Evolutionary conservation across 2,888 invertebrate genomes (phyloP).

Genomic region (Myopa testacea): DNA sequence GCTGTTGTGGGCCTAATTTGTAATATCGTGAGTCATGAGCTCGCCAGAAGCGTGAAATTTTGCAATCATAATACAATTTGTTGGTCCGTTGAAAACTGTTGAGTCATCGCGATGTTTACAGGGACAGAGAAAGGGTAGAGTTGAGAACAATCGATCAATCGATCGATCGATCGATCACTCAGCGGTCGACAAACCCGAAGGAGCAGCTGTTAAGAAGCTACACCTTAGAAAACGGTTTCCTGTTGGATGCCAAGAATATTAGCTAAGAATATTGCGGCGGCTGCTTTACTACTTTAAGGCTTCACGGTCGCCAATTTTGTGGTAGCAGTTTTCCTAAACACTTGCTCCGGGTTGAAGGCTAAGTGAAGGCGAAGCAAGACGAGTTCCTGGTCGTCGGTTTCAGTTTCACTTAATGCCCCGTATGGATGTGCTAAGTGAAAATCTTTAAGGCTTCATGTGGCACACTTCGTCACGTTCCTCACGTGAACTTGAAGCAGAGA

Average conservation of each 20-base stretch:
- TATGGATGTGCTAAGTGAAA: background rate
- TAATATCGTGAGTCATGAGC: background rate
- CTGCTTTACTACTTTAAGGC: background rate
- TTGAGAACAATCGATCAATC: background rate
- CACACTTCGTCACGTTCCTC: no score
- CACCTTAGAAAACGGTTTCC: no score
- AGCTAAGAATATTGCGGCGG: background rate
- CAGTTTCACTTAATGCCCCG: slow-evolving; percentile 7
- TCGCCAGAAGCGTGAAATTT: slow-evolving; percentile 32
- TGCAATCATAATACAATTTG: slow-evolving; percentile 28
- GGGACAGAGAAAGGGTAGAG: background rate
- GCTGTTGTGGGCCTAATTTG: background rate
- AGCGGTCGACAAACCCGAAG: no score
- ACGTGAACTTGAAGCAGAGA: no score
- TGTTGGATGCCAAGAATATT: no score
- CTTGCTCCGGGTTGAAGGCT: slow-evolving; percentile 22
- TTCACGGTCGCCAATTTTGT: background rate
- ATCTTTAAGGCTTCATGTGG: background rate
- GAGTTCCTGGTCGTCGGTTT: slow-evolving; percentile 5
- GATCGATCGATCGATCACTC: slow-evolving; percentile 13
- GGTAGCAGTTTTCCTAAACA: slow-evolving; percentile 38
- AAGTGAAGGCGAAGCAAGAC: background rate
- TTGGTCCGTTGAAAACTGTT: no score
- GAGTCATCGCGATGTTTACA: background rate
- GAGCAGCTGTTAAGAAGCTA: background rate